A percentile compares a stretch with the other conserved stretches of the same genome.
Evolutionary conservation across 2,797 vertebrate species (phyloP).

Genomic region (Anabas testudineus): DNA sequence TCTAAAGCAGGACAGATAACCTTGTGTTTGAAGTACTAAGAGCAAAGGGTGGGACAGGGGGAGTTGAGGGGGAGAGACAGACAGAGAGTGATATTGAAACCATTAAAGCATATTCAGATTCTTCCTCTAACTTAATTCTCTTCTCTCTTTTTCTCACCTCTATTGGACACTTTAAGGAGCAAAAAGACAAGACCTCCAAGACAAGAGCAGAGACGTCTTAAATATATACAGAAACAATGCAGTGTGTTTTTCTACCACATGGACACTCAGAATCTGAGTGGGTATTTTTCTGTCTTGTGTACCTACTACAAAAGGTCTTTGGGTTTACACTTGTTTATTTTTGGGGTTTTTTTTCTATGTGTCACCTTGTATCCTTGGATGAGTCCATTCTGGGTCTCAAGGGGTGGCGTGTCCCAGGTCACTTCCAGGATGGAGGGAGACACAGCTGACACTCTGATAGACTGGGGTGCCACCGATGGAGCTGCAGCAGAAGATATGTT

Average conservation of each 20-base stretch:
- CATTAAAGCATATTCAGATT: conserved; percentile 76
- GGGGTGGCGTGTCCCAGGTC: conserved; percentile 92
- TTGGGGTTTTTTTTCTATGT: conserved; percentile 18
- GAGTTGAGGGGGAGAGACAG: conserved; percentile 24
- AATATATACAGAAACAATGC: conserved; percentile 17
- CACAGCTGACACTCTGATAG: conserved; percentile 86
- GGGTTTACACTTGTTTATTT: background rate
- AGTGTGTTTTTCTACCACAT: conserved; percentile 14
- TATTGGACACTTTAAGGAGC: conserved; percentile 60
- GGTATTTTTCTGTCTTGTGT: background rate
- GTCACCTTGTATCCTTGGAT: conserved; percentile 97
- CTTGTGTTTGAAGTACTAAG: conserved; percentile 80
- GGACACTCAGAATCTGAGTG: background rate
- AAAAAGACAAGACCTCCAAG: conserved; percentile 44
- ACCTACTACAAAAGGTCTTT: background rate
- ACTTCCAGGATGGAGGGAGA: conserved; percentile 93
- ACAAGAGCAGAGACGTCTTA: conserved; percentile 30
- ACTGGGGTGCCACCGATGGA: conserved; percentile 93
- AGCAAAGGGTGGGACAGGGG: conserved; percentile 51
- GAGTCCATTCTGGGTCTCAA: conserved; percentile 94
- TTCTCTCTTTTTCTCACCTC: conserved; percentile 26
- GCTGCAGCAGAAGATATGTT: conserved; percentile 78
- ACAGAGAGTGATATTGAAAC: conserved; percentile 67
- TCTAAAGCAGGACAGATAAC: conserved; percentile 79
- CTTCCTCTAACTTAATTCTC: conserved; percentile 57